Evolutionary conservation across 2,113 vertebrate species (phyloP).

Genomic region (Gasterosteus nipponicus): DNA sequence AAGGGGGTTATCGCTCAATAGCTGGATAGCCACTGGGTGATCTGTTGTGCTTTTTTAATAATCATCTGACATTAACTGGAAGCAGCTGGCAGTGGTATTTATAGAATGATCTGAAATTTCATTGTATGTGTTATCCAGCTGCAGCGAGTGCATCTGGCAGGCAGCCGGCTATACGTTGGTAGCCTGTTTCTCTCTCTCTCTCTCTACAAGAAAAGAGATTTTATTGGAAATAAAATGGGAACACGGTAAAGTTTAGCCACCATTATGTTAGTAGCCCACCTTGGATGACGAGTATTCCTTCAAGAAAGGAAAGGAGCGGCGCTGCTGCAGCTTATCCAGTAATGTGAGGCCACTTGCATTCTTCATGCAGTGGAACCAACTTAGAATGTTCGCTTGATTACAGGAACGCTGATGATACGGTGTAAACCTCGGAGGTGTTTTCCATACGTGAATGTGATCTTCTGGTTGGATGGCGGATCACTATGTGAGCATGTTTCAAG

Average conservation of each 20-base stretch:
- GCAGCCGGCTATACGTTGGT: slow-evolving; percentile 67
- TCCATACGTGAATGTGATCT: not conserved
- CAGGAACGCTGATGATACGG: not conserved
- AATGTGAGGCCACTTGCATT: not conserved
- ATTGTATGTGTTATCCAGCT: slow-evolving; percentile 82
- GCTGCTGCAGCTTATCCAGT: not conserved
- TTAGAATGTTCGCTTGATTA: not conserved
- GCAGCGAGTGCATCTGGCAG: slow-evolving; percentile 77
- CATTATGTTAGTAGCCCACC: slow-evolving; percentile 8
- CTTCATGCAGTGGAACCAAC: not conserved
- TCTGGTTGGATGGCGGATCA: slow-evolving; percentile 2
- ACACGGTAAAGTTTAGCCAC: slow-evolving; percentile 27
- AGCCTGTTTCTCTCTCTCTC: slow-evolving; percentile 25
- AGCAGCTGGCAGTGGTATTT: slow-evolving; percentile 81
- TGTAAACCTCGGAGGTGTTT: not conserved
- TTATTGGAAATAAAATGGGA: slow-evolving; percentile 52
- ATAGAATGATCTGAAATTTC: slow-evolving; percentile 83
- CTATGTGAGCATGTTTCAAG: slow-evolving; percentile 27
- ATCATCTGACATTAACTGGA: slow-evolving; percentile 76
- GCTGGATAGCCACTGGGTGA: slow-evolving; percentile 70
- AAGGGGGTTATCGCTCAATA: slow-evolving; percentile 55
- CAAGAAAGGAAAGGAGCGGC: not conserved
- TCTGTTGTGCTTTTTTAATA: slow-evolving; percentile 70
- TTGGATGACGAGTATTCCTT: slow-evolving; percentile 8
- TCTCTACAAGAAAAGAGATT: slow-evolving; percentile 28